These are phyloP conservation scores for Odontophorus gujanensis DNA, from an alignment of 2,113 vertebrate species.

Conservation along the genomic window DNA sequence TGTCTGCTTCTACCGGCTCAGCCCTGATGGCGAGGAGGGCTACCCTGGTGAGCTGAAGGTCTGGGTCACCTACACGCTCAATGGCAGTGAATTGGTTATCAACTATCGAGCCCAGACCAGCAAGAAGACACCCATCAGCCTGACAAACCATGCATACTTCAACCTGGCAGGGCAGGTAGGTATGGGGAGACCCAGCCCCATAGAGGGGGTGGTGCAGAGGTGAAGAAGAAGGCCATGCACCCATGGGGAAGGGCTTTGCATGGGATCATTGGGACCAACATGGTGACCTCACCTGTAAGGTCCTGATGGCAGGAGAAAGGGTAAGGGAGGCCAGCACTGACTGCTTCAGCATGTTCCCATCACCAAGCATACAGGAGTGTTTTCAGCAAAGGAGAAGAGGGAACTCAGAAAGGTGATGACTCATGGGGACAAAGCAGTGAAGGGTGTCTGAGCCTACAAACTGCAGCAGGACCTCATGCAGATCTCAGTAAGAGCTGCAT, in stretches of 20 bases:
- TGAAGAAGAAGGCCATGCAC: not conserved
- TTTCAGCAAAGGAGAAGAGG: not conserved
- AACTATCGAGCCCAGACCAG: slow-evolving; percentile 85
- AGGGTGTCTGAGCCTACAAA: not conserved
- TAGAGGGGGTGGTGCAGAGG: not conserved
- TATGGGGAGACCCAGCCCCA: fast-evolving
- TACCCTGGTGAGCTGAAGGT: slow-evolving; percentile 91
- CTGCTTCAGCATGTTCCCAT: not conserved
- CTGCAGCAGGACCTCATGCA: not conserved
- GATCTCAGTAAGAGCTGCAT: fast-evolving
- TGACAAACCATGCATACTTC: slow-evolving; percentile 96
- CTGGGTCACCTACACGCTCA: slow-evolving; percentile 88
- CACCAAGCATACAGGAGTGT: not conserved
- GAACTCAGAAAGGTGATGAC: not conserved
- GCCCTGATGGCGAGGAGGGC: slow-evolving; percentile 91
- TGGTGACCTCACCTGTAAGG: not conserved
- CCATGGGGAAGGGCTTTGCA: not conserved
- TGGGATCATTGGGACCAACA: fast-evolving
- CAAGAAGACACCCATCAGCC: slow-evolving; percentile 88
- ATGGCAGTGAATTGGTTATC: slow-evolving; percentile 80
- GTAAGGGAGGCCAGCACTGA: not conserved
- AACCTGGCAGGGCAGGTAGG: slow-evolving; percentile 92
- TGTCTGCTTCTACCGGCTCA: slow-evolving; percentile 83
- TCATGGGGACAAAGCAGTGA: not conserved
- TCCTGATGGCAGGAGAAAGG: not conserved